Evolutionary conservation across 2,113 vertebrate genomes (phyloP).

Genomic region (Nycticryphes semicollaris): DNA sequence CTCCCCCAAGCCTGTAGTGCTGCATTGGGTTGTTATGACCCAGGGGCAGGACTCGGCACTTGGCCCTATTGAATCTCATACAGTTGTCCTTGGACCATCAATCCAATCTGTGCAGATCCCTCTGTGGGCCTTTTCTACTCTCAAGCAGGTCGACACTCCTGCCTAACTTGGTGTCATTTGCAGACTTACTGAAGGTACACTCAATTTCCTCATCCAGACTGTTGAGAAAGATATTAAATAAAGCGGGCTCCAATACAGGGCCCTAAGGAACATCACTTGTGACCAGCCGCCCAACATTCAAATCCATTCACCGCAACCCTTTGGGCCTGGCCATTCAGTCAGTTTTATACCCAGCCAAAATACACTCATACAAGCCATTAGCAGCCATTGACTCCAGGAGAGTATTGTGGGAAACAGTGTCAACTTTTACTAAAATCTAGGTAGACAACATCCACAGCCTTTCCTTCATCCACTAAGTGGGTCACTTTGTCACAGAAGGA

Average conservation of each 20-base stretch:
- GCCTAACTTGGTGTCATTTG: neutral
- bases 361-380: neutral
- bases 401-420: neutral
- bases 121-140: neutral
- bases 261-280: neutral
- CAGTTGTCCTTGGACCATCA: neutral
- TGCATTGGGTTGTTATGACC: neutral
- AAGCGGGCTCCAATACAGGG: neutral
- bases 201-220: neutral
- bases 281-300: neutral
- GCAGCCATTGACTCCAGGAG: neutral
- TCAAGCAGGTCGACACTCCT: neutral
- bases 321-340: no score
- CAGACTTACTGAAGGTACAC: neutral
- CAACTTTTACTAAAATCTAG: neutral
- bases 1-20: neutral
- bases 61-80: neutral
- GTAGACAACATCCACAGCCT: neutral
- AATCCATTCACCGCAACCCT: neutral
- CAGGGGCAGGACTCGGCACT: neutral
- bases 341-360: neutral
- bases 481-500: neutral
- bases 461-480: neutral
- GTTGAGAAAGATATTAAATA: neutral
- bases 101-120: neutral